A percentile compares a stretch with the other conserved stretches of the same genome.
phyloP scores from a whole-genome alignment of 2,113 vertebrate species.

The Progne subis region DNA sequence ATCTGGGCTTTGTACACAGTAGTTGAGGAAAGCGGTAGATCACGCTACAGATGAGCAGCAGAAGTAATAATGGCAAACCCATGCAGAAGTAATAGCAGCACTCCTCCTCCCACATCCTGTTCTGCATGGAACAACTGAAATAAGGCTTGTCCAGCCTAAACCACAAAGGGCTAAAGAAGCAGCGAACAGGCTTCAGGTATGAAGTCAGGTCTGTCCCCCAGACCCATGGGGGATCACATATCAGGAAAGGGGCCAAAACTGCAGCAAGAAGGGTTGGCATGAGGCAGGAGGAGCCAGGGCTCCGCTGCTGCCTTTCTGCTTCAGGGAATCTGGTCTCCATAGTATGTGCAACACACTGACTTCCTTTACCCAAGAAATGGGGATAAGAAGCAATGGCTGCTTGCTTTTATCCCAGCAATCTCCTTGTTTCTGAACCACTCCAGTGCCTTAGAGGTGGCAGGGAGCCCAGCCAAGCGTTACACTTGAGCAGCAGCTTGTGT shows the following conservation, averaged over 20 bases:
- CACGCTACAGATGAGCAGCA: background rate
- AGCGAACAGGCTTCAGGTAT: background rate
- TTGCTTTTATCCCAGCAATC: background rate
- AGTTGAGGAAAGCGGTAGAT: background rate
- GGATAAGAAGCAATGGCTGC: background rate
- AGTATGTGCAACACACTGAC: accelerated
- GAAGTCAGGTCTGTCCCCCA: background rate
- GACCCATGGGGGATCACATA: accelerated
- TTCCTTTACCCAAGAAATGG: background rate
- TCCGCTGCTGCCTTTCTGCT: background rate
- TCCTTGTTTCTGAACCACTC: background rate
- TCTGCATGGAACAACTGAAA: background rate
- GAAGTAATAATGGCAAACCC: background rate
- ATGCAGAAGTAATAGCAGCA: background rate
- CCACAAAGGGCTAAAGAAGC: background rate
- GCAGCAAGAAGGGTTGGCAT: background rate
- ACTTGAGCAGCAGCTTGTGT: slow-evolving; percentile 55
- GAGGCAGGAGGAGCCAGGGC: background rate
- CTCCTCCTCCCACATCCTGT: background rate
- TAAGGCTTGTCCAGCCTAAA: background rate
- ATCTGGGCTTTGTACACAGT: background rate
- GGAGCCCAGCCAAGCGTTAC: slow-evolving; percentile 11
- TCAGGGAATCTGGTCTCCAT: background rate
- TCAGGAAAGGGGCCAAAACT: background rate
- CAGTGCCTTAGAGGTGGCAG: background rate